Conservation (phyloP, 2,113 vertebrate genomes). For the Microcebus lehilahytsara region DNA sequence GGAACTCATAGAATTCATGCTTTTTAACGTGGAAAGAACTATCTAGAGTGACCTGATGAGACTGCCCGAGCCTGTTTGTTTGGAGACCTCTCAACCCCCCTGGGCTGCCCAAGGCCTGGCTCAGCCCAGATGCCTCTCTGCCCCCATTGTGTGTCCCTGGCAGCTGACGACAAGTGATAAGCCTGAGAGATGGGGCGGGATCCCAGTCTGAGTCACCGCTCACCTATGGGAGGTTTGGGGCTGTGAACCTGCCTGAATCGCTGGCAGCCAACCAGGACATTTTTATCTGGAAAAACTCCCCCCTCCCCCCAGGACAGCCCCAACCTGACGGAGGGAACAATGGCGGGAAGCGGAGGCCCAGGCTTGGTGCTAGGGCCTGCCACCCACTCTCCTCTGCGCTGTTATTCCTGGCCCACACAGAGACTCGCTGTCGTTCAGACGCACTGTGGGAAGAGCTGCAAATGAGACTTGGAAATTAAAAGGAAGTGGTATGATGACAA, state of each 20-base stretch:
- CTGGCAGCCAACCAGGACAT: slow-evolving; percentile 73
- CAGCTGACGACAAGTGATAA: slow-evolving; percentile 72
- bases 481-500: slow-evolving; percentile 63
- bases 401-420: slow-evolving; percentile 70
- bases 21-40: neutral
- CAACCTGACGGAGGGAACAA: slow-evolving; percentile 57
- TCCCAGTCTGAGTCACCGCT: slow-evolving; percentile 41
- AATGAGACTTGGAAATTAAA: slow-evolving; percentile 56
- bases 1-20: neutral
- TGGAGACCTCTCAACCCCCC: slow-evolving; percentile 14
- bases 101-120: slow-evolving; percentile 8
- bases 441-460: slow-evolving; percentile 67
- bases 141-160: slow-evolving; percentile 72
- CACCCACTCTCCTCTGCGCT: slow-evolving; percentile 66
- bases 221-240: slow-evolving; percentile 46
- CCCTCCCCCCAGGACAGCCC: slow-evolving; percentile 31
- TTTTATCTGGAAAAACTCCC: slow-evolving; percentile 76
- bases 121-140: slow-evolving; percentile 51
- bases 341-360: slow-evolving; percentile 65
- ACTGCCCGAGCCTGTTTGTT: neutral
- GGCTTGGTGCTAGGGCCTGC: slow-evolving; percentile 46
- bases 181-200: slow-evolving; percentile 55
- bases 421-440: slow-evolving; percentile 31
- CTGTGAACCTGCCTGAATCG: slow-evolving; percentile 71
- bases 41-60: neutral